Evolutionary conservation across 1,140 invertebrate genomes (phyloP), one percentile per base, ranked within the genome.

Genomic region (Zelostemma sp.): DNA sequence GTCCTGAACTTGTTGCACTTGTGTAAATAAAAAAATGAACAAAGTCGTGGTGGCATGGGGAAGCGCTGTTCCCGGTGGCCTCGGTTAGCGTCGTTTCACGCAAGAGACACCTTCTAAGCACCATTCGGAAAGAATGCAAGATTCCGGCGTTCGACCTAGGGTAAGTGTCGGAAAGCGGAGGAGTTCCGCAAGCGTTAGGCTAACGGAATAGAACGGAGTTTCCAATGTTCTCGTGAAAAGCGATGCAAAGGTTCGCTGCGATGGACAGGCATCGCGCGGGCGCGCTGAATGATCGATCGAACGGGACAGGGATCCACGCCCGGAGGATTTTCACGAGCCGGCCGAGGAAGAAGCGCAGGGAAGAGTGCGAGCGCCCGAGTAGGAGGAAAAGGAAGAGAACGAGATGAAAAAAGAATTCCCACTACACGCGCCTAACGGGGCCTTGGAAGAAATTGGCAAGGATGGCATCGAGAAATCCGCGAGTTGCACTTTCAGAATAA

Each of bases 271-370:
- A 47, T 56, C 60, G 65, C 64, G 16, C 41, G 6, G 56, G 65
- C 64, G 16, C 41, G 6, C 66, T 72, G 63, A 67, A 67, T 67
- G 67, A 66, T 70, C 67, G 56, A 69, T 69, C 67, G 66, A 69
- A 68, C 67, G 60, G 63, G 60, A 69, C 66, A n/a, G 58, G 63
- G 68, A 68, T 76, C 69, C 68, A 73, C 68, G 74, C 72, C 69
- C 65, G 68, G 65, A 73, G 70, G 70, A 76, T 72, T 73, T 76
- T 70, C 74, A 73, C 73, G 66, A 70, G 66, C 66, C 69, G 68
- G 63, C 66, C 66, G 66, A 69, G 64, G 60, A 71, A 64, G 68
- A 49, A 60, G 47, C 14, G 14, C 41, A 65, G 60, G 64, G 46
- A 65, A 70, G 64, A 68, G 61, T 49, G 40, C 56, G 38, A 41